Base-by-base conservation (phyloP, 1,140 invertebrate species). In the Atta texana region DNA sequence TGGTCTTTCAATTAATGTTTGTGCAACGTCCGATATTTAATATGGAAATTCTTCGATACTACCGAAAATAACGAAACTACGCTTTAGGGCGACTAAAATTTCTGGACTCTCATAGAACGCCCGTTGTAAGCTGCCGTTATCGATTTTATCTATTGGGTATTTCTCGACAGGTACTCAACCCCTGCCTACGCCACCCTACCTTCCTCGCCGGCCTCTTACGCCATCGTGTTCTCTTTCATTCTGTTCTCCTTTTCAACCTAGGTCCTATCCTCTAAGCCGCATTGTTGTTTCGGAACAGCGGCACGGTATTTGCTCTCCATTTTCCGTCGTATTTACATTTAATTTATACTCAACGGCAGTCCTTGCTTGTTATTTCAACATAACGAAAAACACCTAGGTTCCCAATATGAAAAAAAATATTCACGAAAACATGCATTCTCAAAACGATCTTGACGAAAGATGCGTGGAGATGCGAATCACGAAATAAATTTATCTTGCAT, bases 291-390 rank as follows among this genome's bases (percentile, higher is more conserved):
- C 82, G 76, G 69, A 75, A 81, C 84, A 81, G 74, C 77, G 81
- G 77, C 87, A 78, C 74, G 87, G 77, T 90, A 88, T 90, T 90
- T 90, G 89, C 87, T 88, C 84, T 90, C 87, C 63, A 85, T 90
- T 89, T 86, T 86, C 87, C 87, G 49, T 86, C 78, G 87, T 90
- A 90, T 90, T 90, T 90, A 90, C 87, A 87, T 90, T 90, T 84
- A 90, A 89, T 90, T 90, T 88, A 89, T 87, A 87, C 71, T 88
- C 57, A 59, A 57, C 61, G 61, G 68, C 78, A 57, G 81, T 75
- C 63, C 59, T 86, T 44, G 51, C 85, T 74, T 75, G 74, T 55
- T 87, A 51, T 84, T 87, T 86, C 61, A 63, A 71, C 39, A 64
- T 57, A 63, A 59, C 21, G 75, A 28, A 69, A 81, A 81, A 80